phyloP scores from a whole-genome alignment of 2,888 invertebrate genomes.

The Linhomoeus sp. region DNA sequence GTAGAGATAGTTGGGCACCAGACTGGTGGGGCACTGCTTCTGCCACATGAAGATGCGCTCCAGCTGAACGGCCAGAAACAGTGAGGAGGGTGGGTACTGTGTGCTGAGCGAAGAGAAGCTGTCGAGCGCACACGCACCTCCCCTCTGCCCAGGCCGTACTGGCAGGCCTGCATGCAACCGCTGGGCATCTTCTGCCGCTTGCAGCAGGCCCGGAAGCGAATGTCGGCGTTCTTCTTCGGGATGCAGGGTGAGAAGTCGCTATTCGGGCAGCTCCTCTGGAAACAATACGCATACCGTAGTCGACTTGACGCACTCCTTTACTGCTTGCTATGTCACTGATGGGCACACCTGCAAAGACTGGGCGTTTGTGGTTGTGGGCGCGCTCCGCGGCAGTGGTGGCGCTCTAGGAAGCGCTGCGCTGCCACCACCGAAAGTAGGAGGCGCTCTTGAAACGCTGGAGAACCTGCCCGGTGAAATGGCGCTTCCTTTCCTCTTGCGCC shows the following conservation, averaged over 20 bases:
- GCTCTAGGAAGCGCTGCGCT: too few species aligned
- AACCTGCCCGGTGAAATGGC: too few species aligned
- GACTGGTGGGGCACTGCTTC: not conserved
- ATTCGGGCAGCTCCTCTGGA: conserved; percentile 3
- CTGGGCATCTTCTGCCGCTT: not conserved
- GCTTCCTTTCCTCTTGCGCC: too few species aligned
- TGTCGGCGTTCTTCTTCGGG: not conserved
- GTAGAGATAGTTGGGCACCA: conserved; percentile 1
- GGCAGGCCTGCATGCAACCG: conserved; percentile 2
- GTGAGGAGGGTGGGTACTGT: not conserved
- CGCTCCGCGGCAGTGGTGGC: too few species aligned
- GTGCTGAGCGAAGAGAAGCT: not conserved
- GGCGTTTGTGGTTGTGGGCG: too few species aligned
- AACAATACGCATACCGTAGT: too few species aligned
- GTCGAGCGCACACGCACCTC: not conserved
- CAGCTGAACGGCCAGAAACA: not conserved
- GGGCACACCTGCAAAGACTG: too few species aligned
- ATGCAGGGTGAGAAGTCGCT: conserved; percentile 3
- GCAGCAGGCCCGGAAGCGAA: conserved; percentile 1
- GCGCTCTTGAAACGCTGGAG: too few species aligned
- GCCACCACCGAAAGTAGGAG: too few species aligned
- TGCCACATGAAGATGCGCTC: conserved; percentile 1
- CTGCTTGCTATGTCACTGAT: too few species aligned
- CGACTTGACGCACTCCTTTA: too few species aligned
- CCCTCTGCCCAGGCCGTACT: not conserved